Percentiles rank a stretch among this genome's conserved stretches.
Conservation (phyloP, 2,888 invertebrate species). For the Drosophila koepferae region DNA sequence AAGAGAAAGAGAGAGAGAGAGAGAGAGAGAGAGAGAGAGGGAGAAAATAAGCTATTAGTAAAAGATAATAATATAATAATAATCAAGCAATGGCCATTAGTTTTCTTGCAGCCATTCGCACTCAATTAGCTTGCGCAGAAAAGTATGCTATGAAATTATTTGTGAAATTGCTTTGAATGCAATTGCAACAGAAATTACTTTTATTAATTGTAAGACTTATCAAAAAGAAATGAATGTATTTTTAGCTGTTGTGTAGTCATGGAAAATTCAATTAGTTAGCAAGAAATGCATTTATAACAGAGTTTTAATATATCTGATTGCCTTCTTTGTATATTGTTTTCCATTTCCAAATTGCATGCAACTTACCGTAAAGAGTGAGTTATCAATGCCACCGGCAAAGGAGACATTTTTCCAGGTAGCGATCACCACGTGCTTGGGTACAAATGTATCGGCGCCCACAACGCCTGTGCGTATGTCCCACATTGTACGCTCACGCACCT, state of each 20-base stretch:
- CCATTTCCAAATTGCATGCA: neutral
- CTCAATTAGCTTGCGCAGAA: neutral
- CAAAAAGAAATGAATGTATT: neutral
- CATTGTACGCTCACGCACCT: slow-evolving; percentile 92
- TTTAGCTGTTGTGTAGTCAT: too few relatives aligned
- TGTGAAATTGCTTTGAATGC: neutral
- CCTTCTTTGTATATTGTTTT: neutral
- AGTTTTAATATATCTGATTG: neutral
- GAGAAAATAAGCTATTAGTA: slow-evolving; percentile 1
- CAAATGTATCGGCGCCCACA: slow-evolving; percentile 95
- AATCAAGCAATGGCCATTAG: neutral
- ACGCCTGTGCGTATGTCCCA: slow-evolving; percentile 96
- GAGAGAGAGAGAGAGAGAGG: neutral
- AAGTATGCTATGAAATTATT: slow-evolving; percentile 2
- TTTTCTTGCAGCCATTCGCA: neutral
- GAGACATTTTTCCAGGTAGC: slow-evolving; percentile 98
- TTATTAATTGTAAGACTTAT: neutral
- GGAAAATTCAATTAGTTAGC: neutral
- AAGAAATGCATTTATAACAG: neutral
- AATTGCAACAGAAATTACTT: neutral
- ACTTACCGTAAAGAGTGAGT: slow-evolving; percentile 89
- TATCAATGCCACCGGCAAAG: slow-evolving; percentile 94
- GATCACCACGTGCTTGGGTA: slow-evolving; percentile 95
- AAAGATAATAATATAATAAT: neutral
- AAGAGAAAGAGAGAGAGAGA: too few relatives aligned